Evolutionary conservation across 2,888 invertebrate species (phyloP).

Genomic region (Eremobia ochroleuca): DNA sequence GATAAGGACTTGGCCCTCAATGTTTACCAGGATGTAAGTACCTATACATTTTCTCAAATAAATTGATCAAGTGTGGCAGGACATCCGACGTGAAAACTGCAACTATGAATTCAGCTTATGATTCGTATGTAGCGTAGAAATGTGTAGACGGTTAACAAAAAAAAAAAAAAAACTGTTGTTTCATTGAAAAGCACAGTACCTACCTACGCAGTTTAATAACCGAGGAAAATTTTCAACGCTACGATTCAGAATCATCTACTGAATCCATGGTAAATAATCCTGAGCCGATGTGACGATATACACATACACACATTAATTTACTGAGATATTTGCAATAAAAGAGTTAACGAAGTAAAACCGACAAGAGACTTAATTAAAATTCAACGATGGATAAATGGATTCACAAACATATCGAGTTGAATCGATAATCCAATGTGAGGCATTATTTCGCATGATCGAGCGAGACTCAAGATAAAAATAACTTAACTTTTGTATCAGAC

Average conservation of each 20-base stretch:
- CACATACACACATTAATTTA: slow-evolving; percentile 23
- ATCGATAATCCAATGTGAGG: slow-evolving; percentile 7
- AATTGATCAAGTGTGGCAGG: not conserved
- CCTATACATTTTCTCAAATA: not conserved
- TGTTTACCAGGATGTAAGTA: slow-evolving; percentile 92
- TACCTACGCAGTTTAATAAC: too few species aligned
- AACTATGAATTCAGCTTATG: too few species aligned
- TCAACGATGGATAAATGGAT: slow-evolving; percentile 33
- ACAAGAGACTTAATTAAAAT: slow-evolving; percentile 29
- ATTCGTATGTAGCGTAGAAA: too few species aligned
- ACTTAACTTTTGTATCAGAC: not conserved
- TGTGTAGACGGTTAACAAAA: too few species aligned
- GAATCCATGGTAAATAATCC: not conserved
- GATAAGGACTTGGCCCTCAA: slow-evolving; percentile 95
- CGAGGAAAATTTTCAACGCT: too few species aligned
- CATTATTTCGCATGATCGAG: not conserved
- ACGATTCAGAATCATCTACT: not conserved
- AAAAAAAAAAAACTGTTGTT: too few species aligned
- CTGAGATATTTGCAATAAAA: slow-evolving; percentile 35
- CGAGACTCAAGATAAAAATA: not conserved
- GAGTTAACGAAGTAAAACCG: slow-evolving; percentile 12
- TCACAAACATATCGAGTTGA: slow-evolving; percentile 35
- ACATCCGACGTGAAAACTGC: too few species aligned
- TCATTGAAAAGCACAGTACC: too few species aligned
- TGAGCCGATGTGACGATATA: slow-evolving; percentile 2